Conservation (phyloP, 2,888 invertebrate genomes). For the Nebria brevicollis region DNA sequence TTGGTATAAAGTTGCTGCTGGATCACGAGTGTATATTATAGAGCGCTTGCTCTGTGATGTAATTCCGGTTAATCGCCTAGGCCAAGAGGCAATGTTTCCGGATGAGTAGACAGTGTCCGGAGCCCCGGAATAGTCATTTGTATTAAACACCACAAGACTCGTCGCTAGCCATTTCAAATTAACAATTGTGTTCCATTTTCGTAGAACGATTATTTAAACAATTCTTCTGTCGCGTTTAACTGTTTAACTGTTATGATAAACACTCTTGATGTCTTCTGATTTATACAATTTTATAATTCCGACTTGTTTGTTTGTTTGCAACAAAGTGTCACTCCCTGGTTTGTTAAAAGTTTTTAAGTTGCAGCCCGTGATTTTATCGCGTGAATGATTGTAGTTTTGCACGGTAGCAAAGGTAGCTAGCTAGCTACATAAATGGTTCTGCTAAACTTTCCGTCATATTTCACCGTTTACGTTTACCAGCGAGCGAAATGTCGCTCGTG, state of each 20-base stretch:
- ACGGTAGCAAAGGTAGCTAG: slow-evolving; percentile 22
- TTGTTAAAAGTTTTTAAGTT: neutral
- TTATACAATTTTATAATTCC: neutral
- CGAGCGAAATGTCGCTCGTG: neutral
- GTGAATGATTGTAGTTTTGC: slow-evolving; percentile 30
- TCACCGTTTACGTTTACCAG: neutral
- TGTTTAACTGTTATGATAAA: neutral
- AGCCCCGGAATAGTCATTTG: neutral
- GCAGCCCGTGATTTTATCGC: slow-evolving; percentile 26
- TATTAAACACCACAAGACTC: neutral
- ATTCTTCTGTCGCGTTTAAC: no score
- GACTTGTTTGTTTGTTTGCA: neutral
- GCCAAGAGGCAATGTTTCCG: neutral
- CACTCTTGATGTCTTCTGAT: neutral
- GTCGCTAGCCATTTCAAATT: neutral
- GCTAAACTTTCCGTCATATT: neutral
- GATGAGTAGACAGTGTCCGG: neutral
- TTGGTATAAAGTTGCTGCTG: neutral
- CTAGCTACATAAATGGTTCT: no score
- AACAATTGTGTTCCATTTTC: neutral
- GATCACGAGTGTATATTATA: no score
- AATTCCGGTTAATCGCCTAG: neutral
- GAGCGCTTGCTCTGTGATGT: neutral
- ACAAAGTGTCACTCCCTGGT: neutral
- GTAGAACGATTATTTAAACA: neutral